Evolutionary conservation across 2,888 invertebrate species (phyloP).

Genomic region (Neocrepidodera transversa): DNA sequence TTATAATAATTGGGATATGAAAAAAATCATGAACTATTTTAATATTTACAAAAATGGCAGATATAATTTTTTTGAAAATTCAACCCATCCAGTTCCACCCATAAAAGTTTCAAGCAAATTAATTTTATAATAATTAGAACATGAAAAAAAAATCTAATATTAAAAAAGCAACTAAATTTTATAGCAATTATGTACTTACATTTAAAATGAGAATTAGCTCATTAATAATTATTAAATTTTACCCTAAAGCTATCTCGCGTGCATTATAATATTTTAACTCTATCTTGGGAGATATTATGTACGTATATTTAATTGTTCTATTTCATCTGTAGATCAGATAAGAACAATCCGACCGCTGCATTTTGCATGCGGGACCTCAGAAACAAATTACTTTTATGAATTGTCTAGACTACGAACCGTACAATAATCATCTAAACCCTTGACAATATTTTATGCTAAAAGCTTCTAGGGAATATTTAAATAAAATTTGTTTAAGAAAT

Average conservation of each 20-base stretch:
- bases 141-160: too few species aligned
- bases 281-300: background rate
- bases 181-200: too few species aligned
- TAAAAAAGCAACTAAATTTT: too few species aligned
- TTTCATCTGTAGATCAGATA: conserved; percentile 6
- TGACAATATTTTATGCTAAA: background rate
- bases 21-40: too few species aligned
- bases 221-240: background rate
- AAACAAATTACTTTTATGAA: conserved; percentile 12
- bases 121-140: too few species aligned
- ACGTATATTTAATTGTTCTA: conserved; percentile 6
- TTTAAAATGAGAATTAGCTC: too few species aligned
- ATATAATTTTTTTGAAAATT: too few species aligned
- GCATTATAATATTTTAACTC: background rate
- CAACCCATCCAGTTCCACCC: too few species aligned
- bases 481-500: background rate
- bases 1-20: too few species aligned
- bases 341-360: background rate
- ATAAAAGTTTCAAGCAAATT: too few species aligned
- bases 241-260: background rate
- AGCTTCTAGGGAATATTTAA: background rate
- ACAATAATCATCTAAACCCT: background rate
- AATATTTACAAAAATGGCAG: too few species aligned
- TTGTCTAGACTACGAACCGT: background rate
- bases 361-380: conserved; percentile 5